Conservation (phyloP, 2,888 invertebrate genomes). For the Aromia moschata region DNA sequence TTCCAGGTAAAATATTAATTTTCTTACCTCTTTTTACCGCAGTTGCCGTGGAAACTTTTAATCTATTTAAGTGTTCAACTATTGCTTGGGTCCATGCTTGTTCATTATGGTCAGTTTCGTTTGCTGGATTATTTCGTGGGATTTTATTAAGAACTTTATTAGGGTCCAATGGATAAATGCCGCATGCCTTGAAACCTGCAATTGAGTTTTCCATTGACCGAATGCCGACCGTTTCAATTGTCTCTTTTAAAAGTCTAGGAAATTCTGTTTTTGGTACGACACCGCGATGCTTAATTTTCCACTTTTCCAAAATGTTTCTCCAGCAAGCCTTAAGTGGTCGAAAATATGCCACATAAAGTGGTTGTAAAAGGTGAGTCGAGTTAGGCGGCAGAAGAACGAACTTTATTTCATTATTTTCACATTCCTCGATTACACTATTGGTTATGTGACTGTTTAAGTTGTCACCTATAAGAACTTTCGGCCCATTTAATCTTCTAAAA, state of each 20-base stretch:
- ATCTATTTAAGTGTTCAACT: conserved; percentile 9
- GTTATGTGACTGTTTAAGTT: too few species aligned
- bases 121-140: neutral
- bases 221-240: conserved; percentile 12
- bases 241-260: conserved; percentile 9
- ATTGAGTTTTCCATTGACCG: conserved; percentile 12
- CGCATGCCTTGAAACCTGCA: conserved; percentile 24
- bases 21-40: conserved; percentile 15
- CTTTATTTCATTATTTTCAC: neutral
- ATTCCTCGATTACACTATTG: too few species aligned
- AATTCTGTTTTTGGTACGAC: conserved; percentile 12
- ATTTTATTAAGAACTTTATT: conserved; percentile 7
- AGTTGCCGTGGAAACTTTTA: neutral
- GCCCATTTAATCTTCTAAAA: too few species aligned
- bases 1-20: conserved; percentile 15
- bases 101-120: neutral
- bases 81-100: conserved; percentile 3
- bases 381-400: neutral
- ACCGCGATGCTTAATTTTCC: neutral
- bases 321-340: neutral
- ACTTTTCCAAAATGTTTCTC: conserved; percentile 3
- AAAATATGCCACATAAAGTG: neutral
- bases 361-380: neutral
- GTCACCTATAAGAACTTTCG: too few species aligned
- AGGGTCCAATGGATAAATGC: conserved; percentile 17